Percentiles rank a stretch among this genome's conserved stretches.
Conservation (phyloP, 2,797 vertebrate genomes). For the Manis pentadactyla region DNA sequence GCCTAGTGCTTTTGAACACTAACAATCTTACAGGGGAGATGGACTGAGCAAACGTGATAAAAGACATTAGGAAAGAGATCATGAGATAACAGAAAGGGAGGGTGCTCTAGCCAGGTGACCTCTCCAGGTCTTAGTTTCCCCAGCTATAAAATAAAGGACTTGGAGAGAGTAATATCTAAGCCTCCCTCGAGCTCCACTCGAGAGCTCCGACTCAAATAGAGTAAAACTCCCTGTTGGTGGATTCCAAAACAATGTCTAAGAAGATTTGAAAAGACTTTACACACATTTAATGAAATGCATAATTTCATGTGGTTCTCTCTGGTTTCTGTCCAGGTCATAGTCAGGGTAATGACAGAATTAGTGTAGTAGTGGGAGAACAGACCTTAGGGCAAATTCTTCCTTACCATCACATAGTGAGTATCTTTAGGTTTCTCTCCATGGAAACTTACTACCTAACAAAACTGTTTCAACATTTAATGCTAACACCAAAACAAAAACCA, state of each 20-base stretch:
- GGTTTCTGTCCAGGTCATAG: not conserved
- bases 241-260: not conserved
- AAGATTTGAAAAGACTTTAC: not conserved
- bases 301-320: not conserved
- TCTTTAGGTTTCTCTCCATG: not conserved
- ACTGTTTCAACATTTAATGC: not conserved
- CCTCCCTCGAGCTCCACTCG: not conserved
- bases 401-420: not conserved
- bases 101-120: rapidly evolving
- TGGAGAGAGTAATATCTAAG: not conserved
- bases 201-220: not conserved
- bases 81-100: not conserved
- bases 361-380: not conserved
- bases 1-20: not conserved
- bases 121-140: not conserved
- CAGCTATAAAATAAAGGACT: not conserved
- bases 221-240: not conserved
- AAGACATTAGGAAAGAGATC: not conserved
- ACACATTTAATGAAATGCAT: not conserved
- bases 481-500: not conserved
- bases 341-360: not conserved
- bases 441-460: not conserved
- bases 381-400: not conserved
- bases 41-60: rapidly evolving
- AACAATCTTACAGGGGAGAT: not conserved